Percentiles rank a stretch among this genome's conserved stretches.
phyloP scores from a whole-genome alignment of 2,797 vertebrate genomes.

The Margarornis squamiger region DNA sequence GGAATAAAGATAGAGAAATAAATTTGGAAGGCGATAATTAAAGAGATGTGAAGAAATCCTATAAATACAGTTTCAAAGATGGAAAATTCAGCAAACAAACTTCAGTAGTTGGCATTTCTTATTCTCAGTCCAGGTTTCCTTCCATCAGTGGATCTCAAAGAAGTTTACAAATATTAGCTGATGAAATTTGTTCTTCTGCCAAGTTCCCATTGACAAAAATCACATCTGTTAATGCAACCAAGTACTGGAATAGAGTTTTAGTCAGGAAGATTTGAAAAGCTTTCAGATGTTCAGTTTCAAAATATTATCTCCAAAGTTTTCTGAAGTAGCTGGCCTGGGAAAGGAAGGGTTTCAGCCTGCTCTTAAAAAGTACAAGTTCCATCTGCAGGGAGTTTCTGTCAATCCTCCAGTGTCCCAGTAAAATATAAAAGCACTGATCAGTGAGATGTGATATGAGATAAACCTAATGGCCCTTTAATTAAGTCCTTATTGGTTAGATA shows the following conservation, averaged over 20 bases:
- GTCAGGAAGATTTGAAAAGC: conserved; percentile 11
- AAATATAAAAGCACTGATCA: background rate
- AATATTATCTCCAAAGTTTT: conserved; percentile 30
- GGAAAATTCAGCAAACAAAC: conserved; percentile 48
- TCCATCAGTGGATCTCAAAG: conserved; percentile 48
- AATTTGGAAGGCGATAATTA: conserved; percentile 36
- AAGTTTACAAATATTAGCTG: conserved; percentile 62
- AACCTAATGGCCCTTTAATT: background rate
- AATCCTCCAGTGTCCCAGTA: background rate
- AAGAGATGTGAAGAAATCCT: conserved; percentile 27
- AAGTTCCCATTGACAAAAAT: conserved; percentile 60
- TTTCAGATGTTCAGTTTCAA: conserved; percentile 35
- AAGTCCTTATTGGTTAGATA: background rate
- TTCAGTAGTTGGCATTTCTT: conserved; percentile 23
- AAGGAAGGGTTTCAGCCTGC: background rate
- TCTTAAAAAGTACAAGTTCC: background rate
- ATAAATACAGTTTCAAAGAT: conserved; percentile 33
- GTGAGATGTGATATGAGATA: background rate
- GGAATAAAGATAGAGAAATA: background rate
- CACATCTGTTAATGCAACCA: conserved; percentile 51
- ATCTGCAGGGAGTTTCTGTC: background rate
- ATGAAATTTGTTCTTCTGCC: conserved; percentile 38
- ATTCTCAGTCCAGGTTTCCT: conserved; percentile 48
- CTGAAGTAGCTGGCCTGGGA: background rate
- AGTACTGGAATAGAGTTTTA: conserved; percentile 7